Evolutionary conservation across 1,140 invertebrate genomes (phyloP).

Genomic region (Ctenoplectra terminalis): DNA sequence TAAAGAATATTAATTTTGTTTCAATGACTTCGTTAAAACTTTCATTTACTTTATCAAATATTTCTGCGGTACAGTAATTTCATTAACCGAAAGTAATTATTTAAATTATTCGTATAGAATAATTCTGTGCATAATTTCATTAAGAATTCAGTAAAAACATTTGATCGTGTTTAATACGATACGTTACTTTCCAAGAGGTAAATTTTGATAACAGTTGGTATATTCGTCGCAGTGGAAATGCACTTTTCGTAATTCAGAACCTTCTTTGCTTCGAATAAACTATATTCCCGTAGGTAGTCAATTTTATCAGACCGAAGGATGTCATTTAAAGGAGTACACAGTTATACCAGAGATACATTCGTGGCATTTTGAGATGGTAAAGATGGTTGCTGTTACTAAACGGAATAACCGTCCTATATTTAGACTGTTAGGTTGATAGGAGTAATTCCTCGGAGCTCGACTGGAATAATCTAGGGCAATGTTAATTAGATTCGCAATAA

Average conservation of each 20-base stretch:
- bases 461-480: not conserved
- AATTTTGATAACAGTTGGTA: not conserved
- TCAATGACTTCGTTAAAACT: no score
- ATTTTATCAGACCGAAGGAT: not conserved
- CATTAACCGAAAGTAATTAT: no score
- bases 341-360: not conserved
- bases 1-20: no score
- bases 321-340: not conserved
- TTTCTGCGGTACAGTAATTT: no score
- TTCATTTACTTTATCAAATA: no score
- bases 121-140: no score
- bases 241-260: not conserved
- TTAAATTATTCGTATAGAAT: not conserved
- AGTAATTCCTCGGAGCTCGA: not conserved
- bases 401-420: slow-evolving; percentile 5
- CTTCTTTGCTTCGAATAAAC: not conserved
- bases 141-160: no score
- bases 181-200: no score
- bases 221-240: not conserved
- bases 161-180: no score
- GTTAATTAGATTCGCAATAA: slow-evolving; percentile 1
- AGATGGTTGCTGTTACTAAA: not conserved
- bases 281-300: not conserved
- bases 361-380: not conserved
- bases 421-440: not conserved